phyloP scores from a whole-genome alignment of 2,113 vertebrate species.

The Phyllopteryx taeniolatus region DNA sequence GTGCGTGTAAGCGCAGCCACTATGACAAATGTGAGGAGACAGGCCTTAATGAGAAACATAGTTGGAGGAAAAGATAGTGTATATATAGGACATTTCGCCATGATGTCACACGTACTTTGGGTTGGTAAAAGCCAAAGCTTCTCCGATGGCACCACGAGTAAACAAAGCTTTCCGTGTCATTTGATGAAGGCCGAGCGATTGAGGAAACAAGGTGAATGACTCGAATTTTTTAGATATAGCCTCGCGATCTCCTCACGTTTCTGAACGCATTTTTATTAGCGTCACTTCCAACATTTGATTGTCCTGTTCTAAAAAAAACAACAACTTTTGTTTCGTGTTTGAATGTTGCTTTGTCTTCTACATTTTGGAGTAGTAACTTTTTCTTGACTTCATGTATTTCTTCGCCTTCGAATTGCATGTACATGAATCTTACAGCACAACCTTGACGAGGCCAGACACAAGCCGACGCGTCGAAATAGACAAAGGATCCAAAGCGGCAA shows the following conservation, averaged over 20 bases:
- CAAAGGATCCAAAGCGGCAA: not conserved
- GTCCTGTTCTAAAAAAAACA: no score
- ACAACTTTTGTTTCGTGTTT: no score
- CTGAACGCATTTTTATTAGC: no score
- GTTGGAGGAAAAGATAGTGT: conserved; percentile 13
- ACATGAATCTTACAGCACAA: not conserved
- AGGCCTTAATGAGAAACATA: conserved; percentile 44
- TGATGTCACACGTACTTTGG: not conserved
- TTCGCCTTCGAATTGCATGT: no score
- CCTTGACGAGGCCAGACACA: not conserved
- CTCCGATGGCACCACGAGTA: not conserved
- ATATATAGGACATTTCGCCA: not conserved
- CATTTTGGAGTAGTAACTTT: no score
- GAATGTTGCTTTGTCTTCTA: no score
- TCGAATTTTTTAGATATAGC: no score
- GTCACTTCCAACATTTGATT: no score
- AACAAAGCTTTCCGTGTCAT: not conserved
- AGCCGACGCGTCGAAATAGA: not conserved
- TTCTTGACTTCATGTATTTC: no score
- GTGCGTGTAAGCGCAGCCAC: conserved; percentile 23
- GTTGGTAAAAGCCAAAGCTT: not conserved
- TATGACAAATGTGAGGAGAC: conserved; percentile 53
- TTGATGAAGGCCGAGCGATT: no score
- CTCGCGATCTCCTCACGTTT: no score
- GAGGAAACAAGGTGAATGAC: no score